Percentiles rank a stretch among this genome's conserved stretches.
Evolutionary conservation across 1,140 invertebrate genomes (phyloP).

Genomic region (Leucophenga varia): DNA sequence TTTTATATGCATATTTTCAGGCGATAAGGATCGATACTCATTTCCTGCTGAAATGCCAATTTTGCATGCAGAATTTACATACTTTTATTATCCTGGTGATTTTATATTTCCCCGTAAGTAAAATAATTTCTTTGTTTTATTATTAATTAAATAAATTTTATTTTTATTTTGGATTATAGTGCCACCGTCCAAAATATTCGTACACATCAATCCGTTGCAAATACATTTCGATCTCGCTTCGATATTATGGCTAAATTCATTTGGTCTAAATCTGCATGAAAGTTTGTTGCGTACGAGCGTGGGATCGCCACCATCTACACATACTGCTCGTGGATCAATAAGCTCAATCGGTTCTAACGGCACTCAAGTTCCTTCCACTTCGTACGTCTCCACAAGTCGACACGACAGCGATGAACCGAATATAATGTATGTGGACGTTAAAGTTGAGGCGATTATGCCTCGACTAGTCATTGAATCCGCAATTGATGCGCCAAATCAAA

Average conservation of each 20-base stretch:
- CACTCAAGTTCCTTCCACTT: constrained; percentile 33
- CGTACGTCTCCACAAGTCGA: constrained; percentile 24
- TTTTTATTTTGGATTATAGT: constrained; percentile 63
- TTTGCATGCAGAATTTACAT: constrained; percentile 92
- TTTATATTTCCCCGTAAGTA: constrained; percentile 85
- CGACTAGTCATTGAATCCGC: constrained; percentile 59
- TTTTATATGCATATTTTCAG: constrained; percentile 57
- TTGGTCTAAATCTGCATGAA: constrained; percentile 81
- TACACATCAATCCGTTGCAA: constrained; percentile 85
- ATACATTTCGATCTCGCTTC: constrained; percentile 82
- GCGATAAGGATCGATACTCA: constrained; percentile 80
- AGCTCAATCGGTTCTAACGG: constrained; percentile 44
- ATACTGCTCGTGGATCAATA: constrained; percentile 38
- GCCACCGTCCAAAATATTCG: constrained; percentile 88
- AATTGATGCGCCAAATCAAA: constrained; percentile 48
- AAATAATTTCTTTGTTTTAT: too few relatives aligned
- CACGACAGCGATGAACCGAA: constrained; percentile 54
- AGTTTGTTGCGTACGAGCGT: constrained; percentile 63
- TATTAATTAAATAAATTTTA: background rate
- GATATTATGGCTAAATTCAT: constrained; percentile 91
- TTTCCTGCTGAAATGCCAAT: constrained; percentile 87
- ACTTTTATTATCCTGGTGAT: constrained; percentile 96
- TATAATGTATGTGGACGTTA: constrained; percentile 79
- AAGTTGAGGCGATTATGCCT: constrained; percentile 88
- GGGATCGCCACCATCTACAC: constrained; percentile 36